Base-by-base conservation (phyloP, 2,113 vertebrate genomes). In the Zosterops lateralis region DNA sequence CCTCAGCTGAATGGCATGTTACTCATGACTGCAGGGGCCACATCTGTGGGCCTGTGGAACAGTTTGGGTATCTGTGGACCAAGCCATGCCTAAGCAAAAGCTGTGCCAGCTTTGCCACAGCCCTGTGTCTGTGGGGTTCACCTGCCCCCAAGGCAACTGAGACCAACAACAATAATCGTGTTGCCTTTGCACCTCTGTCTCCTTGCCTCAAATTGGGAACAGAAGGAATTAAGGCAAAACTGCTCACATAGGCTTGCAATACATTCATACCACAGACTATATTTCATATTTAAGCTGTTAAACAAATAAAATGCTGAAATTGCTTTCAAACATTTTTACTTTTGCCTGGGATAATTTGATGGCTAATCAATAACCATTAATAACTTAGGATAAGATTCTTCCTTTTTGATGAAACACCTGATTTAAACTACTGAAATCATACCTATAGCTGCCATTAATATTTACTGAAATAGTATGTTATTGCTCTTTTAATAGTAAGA, bases 171-270 rank as follows among this genome's bases (percentile, higher is more conserved):
- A 32, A 25, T 32, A 9, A 42, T 14, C 45, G 29, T 47, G 24
- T 53, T 74, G 50, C 44, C 20, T 72, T 42, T 42, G 29, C 42
- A 66, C 26, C 21, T 82, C 83, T 70, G 44, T 42, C 32, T 60
- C 42, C 26, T 25, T 36, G 18, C 64, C 47, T 70, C 14, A 61
- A 4, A 45, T 10, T 56, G 40, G 31, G 19, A 74, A 51, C 38
- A 50, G 36, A 64, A 74, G 68, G 26, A 72, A 61, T 83, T 79
- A 24, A n/a, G 20, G 22, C 50, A 36, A 66, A 85, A 61, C 9
- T 54, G 60, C 18, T 60, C 15, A 20, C 7, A 4, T 0, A 9
- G 13, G 10, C 8, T 79, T 1, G 1, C 18, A 32, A 12, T 48
- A 45, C 19, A 24, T 75, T 45, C 47, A 72, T 17, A n/a, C 6